A percentile compares a stretch with the other conserved stretches of the same genome.
Evolutionary conservation across 2,888 invertebrate genomes (phyloP).

Genomic region (Itoplectis maculator): DNA sequence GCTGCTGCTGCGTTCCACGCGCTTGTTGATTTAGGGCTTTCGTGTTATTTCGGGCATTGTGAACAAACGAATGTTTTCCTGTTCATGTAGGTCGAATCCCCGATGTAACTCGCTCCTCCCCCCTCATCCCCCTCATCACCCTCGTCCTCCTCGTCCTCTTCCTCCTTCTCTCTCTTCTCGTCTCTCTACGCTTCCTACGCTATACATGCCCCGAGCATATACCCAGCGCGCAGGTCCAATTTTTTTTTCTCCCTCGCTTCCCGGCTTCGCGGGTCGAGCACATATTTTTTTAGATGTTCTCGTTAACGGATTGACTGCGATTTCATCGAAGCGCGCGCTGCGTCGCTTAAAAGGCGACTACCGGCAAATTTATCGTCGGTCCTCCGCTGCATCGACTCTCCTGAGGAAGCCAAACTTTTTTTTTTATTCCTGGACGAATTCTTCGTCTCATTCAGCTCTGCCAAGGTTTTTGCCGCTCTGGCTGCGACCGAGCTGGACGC

Average conservation of each 20-base stretch:
- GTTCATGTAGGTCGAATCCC: conserved; percentile 73
- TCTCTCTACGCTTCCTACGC: conserved; percentile 21
- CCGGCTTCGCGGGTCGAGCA: conserved; percentile 4
- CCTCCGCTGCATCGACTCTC: not conserved
- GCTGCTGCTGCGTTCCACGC: conserved; percentile 63
- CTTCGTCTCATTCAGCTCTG: conserved; percentile 39
- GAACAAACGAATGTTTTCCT: conserved; percentile 80
- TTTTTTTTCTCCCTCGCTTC: conserved; percentile 17
- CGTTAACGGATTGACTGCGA: conserved; percentile 59
- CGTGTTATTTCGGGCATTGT: conserved; percentile 72
- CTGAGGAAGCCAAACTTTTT: conserved; percentile 45
- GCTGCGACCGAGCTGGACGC: not conserved
- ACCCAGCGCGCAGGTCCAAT: conserved; percentile 19
- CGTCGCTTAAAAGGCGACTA: conserved; percentile 22
- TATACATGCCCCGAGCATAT: not conserved
- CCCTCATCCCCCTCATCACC: no score
- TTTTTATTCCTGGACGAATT: conserved; percentile 33
- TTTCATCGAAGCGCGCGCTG: conserved; percentile 35
- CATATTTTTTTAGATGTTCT: conserved; percentile 46
- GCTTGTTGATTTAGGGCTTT: conserved; percentile 71
- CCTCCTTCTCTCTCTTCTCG: no score
- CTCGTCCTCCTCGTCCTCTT: not conserved
- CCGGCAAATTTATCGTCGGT: conserved; percentile 51
- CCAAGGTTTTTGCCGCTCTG: conserved; percentile 35
- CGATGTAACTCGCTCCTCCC: conserved; percentile 70